These are phyloP conservation scores for Halcyon malimbica DNA, from an alignment of 2,113 vertebrate species.

Conservation along the genomic window DNA sequence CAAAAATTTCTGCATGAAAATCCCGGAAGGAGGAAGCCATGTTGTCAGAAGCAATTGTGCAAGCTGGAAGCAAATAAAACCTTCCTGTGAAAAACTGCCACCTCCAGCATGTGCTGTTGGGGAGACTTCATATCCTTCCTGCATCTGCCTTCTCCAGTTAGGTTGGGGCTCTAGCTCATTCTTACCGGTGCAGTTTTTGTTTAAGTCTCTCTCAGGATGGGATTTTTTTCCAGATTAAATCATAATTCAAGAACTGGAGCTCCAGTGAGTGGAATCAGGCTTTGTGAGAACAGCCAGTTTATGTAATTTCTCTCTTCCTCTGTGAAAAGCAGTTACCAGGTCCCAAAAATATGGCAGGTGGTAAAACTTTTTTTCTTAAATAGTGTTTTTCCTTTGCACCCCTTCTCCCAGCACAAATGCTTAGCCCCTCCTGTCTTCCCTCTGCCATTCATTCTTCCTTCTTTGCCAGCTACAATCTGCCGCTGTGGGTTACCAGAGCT, in stretches of 20 bases:
- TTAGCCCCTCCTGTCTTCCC: not conserved
- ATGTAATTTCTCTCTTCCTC: not conserved
- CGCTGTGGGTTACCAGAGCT: not conserved
- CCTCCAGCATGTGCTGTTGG: not conserved
- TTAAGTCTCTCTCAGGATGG: not conserved
- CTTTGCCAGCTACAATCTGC: not conserved
- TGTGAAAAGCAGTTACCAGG: not conserved
- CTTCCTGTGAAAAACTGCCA: not conserved
- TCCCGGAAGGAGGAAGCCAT: not conserved
- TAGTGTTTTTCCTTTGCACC: not conserved
- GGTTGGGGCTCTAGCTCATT: not conserved
- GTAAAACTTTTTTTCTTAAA: not conserved
- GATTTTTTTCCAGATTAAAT: not conserved
- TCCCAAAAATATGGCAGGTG: not conserved
- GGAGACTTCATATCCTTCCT: not conserved
- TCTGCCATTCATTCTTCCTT: not conserved
- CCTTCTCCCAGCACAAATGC: not conserved
- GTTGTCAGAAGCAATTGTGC: not conserved
- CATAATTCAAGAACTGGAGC: not conserved
- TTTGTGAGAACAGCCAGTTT: not conserved
- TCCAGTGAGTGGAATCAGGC: not conserved
- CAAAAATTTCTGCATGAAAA: conserved; percentile 17
- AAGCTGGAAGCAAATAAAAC: not conserved
- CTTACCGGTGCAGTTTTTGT: not conserved
- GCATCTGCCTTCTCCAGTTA: not conserved